Evolutionary conservation across 2,888 invertebrate species (phyloP).

Genomic region (Parnassius mnemosyne): DNA sequence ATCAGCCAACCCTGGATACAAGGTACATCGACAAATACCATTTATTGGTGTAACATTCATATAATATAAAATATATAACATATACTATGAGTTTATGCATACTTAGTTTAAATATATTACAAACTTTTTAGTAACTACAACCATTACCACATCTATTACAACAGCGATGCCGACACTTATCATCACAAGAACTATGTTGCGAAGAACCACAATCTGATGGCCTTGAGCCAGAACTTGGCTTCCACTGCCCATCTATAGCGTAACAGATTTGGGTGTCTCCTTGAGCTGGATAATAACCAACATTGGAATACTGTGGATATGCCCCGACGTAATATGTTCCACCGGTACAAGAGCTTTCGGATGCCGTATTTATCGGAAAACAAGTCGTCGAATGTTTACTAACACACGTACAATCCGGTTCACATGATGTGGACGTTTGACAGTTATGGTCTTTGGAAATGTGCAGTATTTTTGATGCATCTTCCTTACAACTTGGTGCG

Average conservation of each 20-base stretch:
- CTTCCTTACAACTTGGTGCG: conserved; percentile 25
- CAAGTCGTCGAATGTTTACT: conserved; percentile 31
- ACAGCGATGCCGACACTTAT: conserved; percentile 12
- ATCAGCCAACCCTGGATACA: too few relatives aligned
- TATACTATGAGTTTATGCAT: too few relatives aligned
- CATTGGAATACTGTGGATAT: conserved; percentile 9
- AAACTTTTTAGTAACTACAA: neutral
- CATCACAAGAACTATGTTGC: conserved; percentile 5
- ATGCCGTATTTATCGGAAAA: conserved; percentile 36
- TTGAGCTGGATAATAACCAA: conserved; percentile 4
- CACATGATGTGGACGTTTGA: conserved; percentile 8
- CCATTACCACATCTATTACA: conserved; percentile 11
- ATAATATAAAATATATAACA: too few relatives aligned
- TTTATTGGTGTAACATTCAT: too few relatives aligned
- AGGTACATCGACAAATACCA: too few relatives aligned
- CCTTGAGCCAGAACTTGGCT: neutral
- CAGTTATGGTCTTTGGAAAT: conserved; percentile 10
- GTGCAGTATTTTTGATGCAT: conserved; percentile 14
- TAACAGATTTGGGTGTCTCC: conserved; percentile 20
- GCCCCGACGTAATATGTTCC: conserved; percentile 10
- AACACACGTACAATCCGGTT: conserved; percentile 31
- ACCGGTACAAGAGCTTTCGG: conserved; percentile 29
- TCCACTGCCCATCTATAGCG: conserved; percentile 11
- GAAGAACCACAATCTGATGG: conserved; percentile 6
- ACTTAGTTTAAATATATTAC: too few relatives aligned